phyloP scores from a whole-genome alignment of 2,797 vertebrate species.

The Myotis myotis region DNA sequence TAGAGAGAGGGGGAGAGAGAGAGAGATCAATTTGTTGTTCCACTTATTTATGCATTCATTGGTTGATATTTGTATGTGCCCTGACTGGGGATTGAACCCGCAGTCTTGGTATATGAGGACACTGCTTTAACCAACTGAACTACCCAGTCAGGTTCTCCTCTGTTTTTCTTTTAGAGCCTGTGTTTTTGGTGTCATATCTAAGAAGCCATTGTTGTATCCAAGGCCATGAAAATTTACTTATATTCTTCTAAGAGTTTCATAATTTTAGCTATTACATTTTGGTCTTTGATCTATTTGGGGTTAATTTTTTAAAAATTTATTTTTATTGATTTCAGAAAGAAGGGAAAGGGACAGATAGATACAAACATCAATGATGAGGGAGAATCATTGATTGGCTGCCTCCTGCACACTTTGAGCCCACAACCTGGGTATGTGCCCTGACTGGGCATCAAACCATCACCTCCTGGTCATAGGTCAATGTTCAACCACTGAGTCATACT shows the following conservation, averaged over 20 bases:
- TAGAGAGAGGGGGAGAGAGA: no score
- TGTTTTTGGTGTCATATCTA: not conserved
- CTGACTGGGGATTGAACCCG: not conserved
- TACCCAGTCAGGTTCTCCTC: not conserved
- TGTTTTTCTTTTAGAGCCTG: not conserved
- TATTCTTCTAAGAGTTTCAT: not conserved
- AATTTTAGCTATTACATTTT: not conserved
- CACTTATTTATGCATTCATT: not conserved
- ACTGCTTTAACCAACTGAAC: not conserved
- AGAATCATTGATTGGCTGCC: no score
- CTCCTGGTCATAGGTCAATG: no score
- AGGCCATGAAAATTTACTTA: not conserved
- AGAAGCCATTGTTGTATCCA: not conserved
- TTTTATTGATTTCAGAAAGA: no score
- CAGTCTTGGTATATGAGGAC: not conserved
- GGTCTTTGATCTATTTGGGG: not conserved
- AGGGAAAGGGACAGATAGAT: no score
- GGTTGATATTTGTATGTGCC: not conserved
- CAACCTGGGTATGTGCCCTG: no score
- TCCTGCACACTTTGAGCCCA: no score
- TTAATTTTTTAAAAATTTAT: not conserved
- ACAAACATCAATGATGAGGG: no score
- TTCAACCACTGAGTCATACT: no score
- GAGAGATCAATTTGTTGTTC: not conserved
- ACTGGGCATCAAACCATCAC: no score